Evolutionary conservation across 1,140 invertebrate species (phyloP), one percentile per base, ranked within the genome.

Genomic region (Nasonia vitripennis): DNA sequence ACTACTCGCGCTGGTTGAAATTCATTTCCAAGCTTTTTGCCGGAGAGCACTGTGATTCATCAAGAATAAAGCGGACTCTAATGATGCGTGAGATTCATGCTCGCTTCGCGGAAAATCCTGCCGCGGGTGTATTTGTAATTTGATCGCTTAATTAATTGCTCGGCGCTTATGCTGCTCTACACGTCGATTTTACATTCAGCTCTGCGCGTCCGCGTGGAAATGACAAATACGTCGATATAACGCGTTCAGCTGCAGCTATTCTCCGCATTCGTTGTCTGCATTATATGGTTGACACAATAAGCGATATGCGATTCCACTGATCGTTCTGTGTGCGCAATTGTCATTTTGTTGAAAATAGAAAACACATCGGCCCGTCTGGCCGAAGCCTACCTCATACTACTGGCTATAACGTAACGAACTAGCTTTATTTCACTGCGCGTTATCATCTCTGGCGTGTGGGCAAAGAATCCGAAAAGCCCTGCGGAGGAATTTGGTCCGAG

Each of bases 1-100:
- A 9, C n/a, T 45, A 9, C 41, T 10, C 14, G 74, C 14, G 34
- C 74, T 73, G 3, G 62, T 34, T 10, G 7, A 71, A 70, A 84
- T 81, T 81, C 70, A 68, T 81, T 68, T 81, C 70, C 41, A 77
- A 23, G 68, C 37, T 80, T 67, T 81, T 74, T 67, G 41, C 79
- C 45, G 27, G 34, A 51, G 34, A 48, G 34, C 20, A 55, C 80
- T 82, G 78, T 82, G 85, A 86, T 78, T 86, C 85, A 79, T 82
- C 71, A 78, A 27, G 80, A 78, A 82, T 86, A 82, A 82, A 83
- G 73, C n/a, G 55, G 20, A 27, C 85, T 27, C 67, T 86, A 82
- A 86, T 82, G 85, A 86, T 78, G 79, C 85, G 67, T 23, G n/a
- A 86, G 80, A 86, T 86, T 86, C 82, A 86, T 82, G 67, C n/a